phyloP scores from a whole-genome alignment of 1,140 invertebrate genomes.

The Platyscapa corneri region DNA sequence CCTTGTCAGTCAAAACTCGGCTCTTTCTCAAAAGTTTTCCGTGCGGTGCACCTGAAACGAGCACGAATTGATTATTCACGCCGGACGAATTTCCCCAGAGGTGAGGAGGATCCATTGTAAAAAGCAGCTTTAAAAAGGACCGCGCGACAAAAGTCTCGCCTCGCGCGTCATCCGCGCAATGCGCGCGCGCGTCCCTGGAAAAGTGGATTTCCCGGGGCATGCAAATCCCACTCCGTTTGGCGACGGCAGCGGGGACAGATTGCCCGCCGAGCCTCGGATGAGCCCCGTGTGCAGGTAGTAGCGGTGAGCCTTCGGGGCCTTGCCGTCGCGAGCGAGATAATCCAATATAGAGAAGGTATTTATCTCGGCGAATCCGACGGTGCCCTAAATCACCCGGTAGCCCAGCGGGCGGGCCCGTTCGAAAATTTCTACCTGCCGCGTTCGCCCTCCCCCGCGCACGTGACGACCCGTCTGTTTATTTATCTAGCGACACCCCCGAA shows the following conservation, averaged over 20 bases:
- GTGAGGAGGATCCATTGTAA: not conserved
- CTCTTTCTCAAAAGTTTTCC: not conserved
- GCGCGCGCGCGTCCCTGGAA: not conserved
- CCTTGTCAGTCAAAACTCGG: constrained; percentile 8
- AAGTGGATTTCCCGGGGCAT: not conserved
- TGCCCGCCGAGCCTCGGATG: not conserved
- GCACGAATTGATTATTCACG: constrained; percentile 40
- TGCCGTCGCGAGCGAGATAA: constrained; percentile 54
- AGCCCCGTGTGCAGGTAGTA: not conserved
- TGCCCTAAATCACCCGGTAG: constrained; percentile 57
- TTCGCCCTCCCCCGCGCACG: constrained; percentile 4
- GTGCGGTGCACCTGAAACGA: constrained; percentile 22
- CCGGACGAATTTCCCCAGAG: not conserved
- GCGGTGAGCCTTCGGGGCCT: not conserved
- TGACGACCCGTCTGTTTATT: constrained; percentile 10
- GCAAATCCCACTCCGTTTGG: not conserved
- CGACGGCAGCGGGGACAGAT: not conserved
- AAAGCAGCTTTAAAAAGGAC: not conserved
- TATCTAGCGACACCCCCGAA: not conserved
- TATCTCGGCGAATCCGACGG: constrained; percentile 58
- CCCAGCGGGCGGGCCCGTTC: constrained; percentile 55
- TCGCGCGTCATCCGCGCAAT: too few relatives aligned
- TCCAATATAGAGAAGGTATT: constrained; percentile 55
- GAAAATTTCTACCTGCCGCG: constrained; percentile 51
- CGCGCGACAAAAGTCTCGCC: not conserved